Evolutionary conservation across 2,888 invertebrate genomes (phyloP).

Genomic region (Chrysolina haemoptera): DNA sequence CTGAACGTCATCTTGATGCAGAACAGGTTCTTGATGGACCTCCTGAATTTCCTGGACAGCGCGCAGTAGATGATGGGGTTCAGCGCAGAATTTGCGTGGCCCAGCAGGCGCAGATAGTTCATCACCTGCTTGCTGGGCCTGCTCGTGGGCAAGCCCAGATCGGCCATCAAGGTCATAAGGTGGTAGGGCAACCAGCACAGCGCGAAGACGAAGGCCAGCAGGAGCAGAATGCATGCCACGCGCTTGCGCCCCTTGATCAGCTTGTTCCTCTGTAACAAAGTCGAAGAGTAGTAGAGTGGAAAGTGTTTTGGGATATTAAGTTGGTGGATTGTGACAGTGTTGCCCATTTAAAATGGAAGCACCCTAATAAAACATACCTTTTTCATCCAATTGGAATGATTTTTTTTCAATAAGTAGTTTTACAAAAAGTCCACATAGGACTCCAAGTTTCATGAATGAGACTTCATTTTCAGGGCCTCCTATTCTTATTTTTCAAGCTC

Average conservation of each 20-base stretch:
- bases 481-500: too few relatives aligned
- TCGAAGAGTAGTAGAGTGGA: not conserved
- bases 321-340: too few relatives aligned
- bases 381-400: too few relatives aligned
- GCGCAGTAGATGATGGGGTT: constrained; percentile 85
- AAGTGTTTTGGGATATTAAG: too few relatives aligned
- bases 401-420: too few relatives aligned
- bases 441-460: too few relatives aligned
- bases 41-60: constrained; percentile 81
- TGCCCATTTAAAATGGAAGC: too few relatives aligned
- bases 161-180: constrained; percentile 77
- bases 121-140: constrained; percentile 65
- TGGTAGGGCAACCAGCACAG: constrained; percentile 87
- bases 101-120: constrained; percentile 80
- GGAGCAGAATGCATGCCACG: constrained; percentile 82
- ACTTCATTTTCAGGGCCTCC: too few relatives aligned
- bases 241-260: constrained; percentile 80
- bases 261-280: constrained; percentile 72
- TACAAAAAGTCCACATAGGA: too few relatives aligned
- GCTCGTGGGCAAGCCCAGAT: constrained; percentile 69
- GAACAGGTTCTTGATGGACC: constrained; percentile 76
- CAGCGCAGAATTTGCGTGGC: constrained; percentile 83
- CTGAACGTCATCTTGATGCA: constrained; percentile 60
- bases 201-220: constrained; percentile 82
- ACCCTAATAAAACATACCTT: too few relatives aligned